Conservation (phyloP, 1,140 invertebrate species). For the Drosophila arawakana region DNA sequence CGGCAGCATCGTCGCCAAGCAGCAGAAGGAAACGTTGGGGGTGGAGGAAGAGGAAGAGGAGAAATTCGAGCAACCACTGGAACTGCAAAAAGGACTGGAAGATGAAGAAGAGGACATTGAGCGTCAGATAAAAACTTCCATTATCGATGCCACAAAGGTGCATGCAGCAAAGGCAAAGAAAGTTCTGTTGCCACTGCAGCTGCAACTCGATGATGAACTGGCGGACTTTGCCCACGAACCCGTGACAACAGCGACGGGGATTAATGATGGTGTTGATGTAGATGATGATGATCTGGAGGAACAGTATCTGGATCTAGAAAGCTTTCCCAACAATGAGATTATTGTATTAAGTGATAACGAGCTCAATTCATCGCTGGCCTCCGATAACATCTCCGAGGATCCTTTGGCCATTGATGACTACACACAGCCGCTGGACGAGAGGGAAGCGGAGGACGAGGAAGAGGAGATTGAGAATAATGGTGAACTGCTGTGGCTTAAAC, state of each 20-base stretch:
- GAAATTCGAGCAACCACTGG: not conserved
- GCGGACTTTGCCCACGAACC: slow-evolving; percentile 47
- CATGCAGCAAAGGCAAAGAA: slow-evolving; percentile 58
- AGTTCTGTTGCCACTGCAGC: slow-evolving; percentile 34
- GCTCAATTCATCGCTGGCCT: slow-evolving; percentile 68
- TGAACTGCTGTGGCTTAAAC: slow-evolving; percentile 63
- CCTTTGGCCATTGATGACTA: slow-evolving; percentile 76
- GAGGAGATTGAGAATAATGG: slow-evolving; percentile 64
- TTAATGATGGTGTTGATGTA: slow-evolving; percentile 36
- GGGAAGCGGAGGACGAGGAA: slow-evolving; percentile 58
- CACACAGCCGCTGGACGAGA: slow-evolving; percentile 22
- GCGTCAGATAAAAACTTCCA: slow-evolving; percentile 75
- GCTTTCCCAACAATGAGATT: slow-evolving; percentile 73
- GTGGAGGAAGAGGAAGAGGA: slow-evolving; percentile 23
- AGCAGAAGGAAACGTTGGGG: slow-evolving; percentile 6
- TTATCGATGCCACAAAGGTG: slow-evolving; percentile 73
- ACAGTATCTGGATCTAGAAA: slow-evolving; percentile 54
- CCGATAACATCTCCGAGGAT: slow-evolving; percentile 73
- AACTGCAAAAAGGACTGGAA: not conserved
- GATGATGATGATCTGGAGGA: slow-evolving; percentile 65
- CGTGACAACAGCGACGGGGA: slow-evolving; percentile 1
- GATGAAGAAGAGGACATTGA: slow-evolving; percentile 73
- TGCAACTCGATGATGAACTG: slow-evolving; percentile 58
- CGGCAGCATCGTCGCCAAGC: slow-evolving; percentile 1
- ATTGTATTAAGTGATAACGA: slow-evolving; percentile 72